Evolutionary conservation across 2,797 vertebrate species (phyloP).

Genomic region (Peromyscus attwateri): DNA sequence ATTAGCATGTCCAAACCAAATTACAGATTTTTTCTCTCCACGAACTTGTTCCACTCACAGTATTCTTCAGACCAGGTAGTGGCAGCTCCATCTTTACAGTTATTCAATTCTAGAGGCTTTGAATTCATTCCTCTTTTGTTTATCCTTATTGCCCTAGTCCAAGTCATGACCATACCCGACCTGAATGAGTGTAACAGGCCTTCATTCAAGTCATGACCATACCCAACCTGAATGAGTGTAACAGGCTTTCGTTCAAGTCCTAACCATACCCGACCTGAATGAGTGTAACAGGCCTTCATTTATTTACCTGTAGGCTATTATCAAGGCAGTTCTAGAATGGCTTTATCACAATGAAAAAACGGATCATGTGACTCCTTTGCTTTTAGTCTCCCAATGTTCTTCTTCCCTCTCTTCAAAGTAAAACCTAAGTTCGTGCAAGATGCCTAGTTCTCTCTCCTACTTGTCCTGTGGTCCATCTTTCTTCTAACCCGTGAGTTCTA

Average conservation of each 20-base stretch:
- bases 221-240: background rate
- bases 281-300: background rate
- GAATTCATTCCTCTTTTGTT: conserved; percentile 2
- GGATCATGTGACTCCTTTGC: background rate
- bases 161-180: background rate
- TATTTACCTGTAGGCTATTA: background rate
- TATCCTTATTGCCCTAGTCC: no score
- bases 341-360: background rate
- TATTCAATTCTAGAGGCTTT: background rate
- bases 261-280: background rate
- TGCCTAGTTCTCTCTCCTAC: background rate
- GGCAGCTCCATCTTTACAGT: background rate
- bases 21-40: conserved; percentile 27
- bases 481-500: background rate
- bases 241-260: background rate
- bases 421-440: background rate
- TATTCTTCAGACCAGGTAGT: conserved; percentile 25
- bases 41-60: background rate
- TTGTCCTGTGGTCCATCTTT: background rate
- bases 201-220: background rate
- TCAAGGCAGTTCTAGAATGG: background rate
- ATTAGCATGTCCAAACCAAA: background rate
- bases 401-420: background rate
- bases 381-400: background rate
- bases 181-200: background rate